Conservation (phyloP, 2,113 vertebrate species). For the Callopanchax toddi region DNA sequence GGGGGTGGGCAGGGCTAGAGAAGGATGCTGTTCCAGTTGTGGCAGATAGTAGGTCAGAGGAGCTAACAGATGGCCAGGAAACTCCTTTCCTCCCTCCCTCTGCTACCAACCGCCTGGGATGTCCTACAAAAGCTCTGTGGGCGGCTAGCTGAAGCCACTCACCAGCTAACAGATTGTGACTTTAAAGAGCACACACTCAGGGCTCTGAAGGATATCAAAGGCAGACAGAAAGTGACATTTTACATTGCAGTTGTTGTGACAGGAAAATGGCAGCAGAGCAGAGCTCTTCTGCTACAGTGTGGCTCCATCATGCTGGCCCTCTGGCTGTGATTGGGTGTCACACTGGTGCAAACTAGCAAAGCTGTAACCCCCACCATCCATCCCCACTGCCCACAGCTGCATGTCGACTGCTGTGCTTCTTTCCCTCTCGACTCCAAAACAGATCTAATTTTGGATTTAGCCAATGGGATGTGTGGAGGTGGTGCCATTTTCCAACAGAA, state of each 20-base stretch:
- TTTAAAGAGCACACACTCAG: conserved; percentile 36
- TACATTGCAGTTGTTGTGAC: conserved; percentile 23
- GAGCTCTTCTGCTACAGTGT: conserved; percentile 12
- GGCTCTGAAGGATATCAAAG: conserved; percentile 39
- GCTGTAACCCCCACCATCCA: conserved; percentile 1
- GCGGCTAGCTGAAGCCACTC: conserved; percentile 43
- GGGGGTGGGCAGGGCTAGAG: conserved; percentile 34
- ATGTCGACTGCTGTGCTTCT: conserved; percentile 39
- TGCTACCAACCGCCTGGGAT: conserved; percentile 48
- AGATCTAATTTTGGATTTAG: conserved; percentile 60
- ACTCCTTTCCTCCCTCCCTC: conserved; percentile 69
- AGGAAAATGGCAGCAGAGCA: conserved; percentile 39
- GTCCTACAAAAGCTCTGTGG: conserved; percentile 71
- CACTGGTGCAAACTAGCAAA: conserved; percentile 29
- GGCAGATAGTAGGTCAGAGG: conserved; percentile 81
- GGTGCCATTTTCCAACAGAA: conserved; percentile 52
- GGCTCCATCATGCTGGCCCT: conserved; percentile 20
- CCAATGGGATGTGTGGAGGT: conserved; percentile 56
- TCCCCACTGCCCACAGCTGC: conserved; percentile 42
- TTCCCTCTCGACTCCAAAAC: conserved; percentile 46
- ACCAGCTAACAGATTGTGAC: conserved; percentile 39
- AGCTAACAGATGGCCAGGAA: conserved; percentile 79
- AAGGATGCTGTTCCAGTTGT: conserved; percentile 77
- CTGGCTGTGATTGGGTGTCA: conserved; percentile 38
- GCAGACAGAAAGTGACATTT: conserved; percentile 40